Evolutionary conservation across 1,140 invertebrate species (phyloP).

Genomic region (Ganaspis sp.): DNA sequence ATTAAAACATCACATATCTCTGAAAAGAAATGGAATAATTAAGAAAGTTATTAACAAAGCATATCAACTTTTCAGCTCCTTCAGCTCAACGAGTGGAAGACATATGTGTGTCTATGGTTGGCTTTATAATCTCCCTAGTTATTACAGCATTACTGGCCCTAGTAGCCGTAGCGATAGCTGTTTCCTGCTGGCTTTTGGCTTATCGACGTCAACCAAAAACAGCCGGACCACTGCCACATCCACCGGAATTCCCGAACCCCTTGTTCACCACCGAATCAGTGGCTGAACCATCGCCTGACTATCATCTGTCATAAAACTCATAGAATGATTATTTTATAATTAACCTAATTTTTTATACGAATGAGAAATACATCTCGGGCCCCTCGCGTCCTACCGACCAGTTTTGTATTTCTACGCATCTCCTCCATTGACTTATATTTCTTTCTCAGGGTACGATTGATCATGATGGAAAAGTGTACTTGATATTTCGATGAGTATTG

Average conservation of each 20-base stretch:
- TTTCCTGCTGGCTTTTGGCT: constrained; percentile 96
- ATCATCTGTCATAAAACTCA: constrained; percentile 78
- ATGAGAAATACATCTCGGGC: constrained; percentile 66
- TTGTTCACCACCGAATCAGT: constrained; percentile 90
- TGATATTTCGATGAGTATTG: constrained; percentile 46
- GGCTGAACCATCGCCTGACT: constrained; percentile 88
- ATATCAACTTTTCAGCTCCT: constrained; percentile 76
- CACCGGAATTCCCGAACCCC: constrained; percentile 95
- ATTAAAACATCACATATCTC: constrained; percentile 33
- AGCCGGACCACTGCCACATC: constrained; percentile 93
- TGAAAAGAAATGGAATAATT: constrained; percentile 20
- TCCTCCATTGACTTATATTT: constrained; percentile 73
- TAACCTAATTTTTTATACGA: constrained; percentile 63
- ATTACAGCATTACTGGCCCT: constrained; percentile 93
- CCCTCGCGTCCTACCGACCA: constrained; percentile 64
- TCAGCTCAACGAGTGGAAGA: constrained; percentile 85
- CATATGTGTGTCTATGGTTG: constrained; percentile 94
- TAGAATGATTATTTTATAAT: constrained; percentile 67
- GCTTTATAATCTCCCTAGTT: constrained; percentile 93
- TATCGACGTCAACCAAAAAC: constrained; percentile 90
- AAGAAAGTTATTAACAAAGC: neutral
- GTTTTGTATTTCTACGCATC: constrained; percentile 71
- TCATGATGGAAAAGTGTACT: constrained; percentile 29
- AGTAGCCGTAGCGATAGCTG: constrained; percentile 94
- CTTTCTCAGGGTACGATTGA: constrained; percentile 56